phyloP scores from a whole-genome alignment of 2,888 invertebrate species.

The Formica aserva region DNA sequence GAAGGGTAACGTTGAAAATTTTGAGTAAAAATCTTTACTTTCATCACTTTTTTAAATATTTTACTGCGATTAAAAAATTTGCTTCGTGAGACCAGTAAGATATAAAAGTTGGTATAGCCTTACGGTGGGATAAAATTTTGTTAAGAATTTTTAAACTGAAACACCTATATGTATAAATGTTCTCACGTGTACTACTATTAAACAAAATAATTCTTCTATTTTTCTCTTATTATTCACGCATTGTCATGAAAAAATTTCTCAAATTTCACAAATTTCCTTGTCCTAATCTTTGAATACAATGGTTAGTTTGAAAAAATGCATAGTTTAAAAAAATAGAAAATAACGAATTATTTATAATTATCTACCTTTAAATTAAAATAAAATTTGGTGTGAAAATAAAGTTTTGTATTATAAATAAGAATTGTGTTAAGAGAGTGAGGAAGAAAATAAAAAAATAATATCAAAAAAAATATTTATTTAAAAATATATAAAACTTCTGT shows the following conservation, averaged over 20 bases:
- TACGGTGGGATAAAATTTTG: neutral
- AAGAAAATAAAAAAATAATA: neutral
- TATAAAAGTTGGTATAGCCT: neutral
- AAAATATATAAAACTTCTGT: neutral
- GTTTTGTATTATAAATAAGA: neutral
- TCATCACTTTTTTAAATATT: neutral
- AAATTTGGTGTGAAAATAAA: neutral
- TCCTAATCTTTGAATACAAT: neutral
- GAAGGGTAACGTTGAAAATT: neutral
- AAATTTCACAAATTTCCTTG: neutral
- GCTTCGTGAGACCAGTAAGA: neutral
- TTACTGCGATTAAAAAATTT: neutral
- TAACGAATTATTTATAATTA: neutral
- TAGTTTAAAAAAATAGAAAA: neutral
- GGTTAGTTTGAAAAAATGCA: neutral
- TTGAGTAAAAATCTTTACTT: neutral
- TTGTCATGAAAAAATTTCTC: neutral
- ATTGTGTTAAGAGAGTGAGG: neutral
- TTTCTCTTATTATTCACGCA: neutral
- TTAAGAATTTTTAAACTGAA: neutral
- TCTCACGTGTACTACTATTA: neutral
- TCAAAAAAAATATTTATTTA: neutral
- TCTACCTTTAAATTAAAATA: neutral
- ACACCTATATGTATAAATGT: neutral
- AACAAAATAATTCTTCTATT: neutral